Evolutionary conservation across 2,797 vertebrate species (phyloP).

Genomic region (Bradypodion ventrale): DNA sequence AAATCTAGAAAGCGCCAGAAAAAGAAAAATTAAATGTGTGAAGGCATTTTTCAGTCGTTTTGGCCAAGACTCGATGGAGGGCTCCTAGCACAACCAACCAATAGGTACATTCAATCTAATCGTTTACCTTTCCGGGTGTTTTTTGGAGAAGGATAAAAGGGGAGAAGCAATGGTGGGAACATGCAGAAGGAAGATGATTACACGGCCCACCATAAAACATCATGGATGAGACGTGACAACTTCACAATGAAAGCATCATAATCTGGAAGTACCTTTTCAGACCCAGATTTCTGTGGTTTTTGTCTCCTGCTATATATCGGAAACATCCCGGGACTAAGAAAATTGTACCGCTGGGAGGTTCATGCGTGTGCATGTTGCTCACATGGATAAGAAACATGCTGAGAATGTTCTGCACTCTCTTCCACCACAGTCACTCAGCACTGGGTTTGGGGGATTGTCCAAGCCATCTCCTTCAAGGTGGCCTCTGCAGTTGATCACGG

Average conservation of each 20-base stretch:
- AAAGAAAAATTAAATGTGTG: background rate
- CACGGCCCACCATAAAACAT: too few species aligned
- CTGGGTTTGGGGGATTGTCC: too few species aligned
- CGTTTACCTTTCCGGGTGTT: background rate
- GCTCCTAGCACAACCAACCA: background rate
- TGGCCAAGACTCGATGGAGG: background rate
- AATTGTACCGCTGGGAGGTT: background rate
- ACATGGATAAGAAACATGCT: background rate
- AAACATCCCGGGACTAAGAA: background rate
- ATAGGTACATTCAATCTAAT: background rate
- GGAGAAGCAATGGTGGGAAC: background rate
- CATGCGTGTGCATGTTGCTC: background rate
- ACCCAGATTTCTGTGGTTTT: background rate
- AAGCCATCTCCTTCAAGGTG: too few species aligned
- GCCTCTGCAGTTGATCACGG: too few species aligned
- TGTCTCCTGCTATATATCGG: background rate
- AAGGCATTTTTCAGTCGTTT: background rate
- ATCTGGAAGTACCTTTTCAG: background rate
- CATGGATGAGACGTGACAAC: too few species aligned
- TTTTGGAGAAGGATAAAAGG: background rate
- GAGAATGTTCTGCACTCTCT: too few species aligned
- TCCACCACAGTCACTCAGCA: too few species aligned
- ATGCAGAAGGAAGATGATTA: background rate
- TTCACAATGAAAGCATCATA: background rate
- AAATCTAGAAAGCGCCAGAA: constrained; percentile 79